phyloP scores from a whole-genome alignment of 2,888 invertebrate species.

The Dione vanillae region DNA sequence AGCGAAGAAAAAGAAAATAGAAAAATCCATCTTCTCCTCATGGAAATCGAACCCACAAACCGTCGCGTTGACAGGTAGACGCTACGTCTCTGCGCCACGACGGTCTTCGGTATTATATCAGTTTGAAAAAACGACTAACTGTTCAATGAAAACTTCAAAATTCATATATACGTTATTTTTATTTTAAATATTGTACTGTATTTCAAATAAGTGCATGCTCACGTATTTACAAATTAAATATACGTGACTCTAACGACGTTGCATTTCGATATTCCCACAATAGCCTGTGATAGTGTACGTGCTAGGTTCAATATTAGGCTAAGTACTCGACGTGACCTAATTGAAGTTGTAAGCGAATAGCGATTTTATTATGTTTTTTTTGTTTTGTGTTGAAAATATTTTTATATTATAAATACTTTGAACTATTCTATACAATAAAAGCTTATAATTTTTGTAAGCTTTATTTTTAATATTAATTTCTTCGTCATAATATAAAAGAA shows the following conservation, averaged over 20 bases:
- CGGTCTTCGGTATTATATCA: too few species aligned
- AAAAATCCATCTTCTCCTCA: too few species aligned
- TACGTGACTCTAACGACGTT: conserved; percentile 26
- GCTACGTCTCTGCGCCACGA: too few species aligned
- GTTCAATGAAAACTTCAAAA: not conserved
- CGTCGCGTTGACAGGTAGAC: too few species aligned
- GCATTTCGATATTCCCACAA: conserved; percentile 35
- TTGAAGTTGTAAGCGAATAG: not conserved
- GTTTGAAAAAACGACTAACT: too few species aligned
- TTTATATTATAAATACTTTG: not conserved
- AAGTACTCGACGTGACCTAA: conserved; percentile 35
- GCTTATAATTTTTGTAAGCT: too few species aligned
- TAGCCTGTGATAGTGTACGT: conserved; percentile 37
- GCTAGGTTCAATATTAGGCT: conserved; percentile 41
- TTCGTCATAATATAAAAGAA: not conserved
- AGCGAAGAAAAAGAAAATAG: too few species aligned
- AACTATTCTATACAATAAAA: not conserved
- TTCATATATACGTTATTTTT: not conserved
- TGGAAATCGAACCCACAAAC: too few species aligned
- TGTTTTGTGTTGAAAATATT: not conserved
- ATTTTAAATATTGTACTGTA: conserved; percentile 7
- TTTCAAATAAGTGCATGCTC: conserved; percentile 17
- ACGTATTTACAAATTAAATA: conserved; percentile 16
- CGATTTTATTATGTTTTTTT: conserved; percentile 6
- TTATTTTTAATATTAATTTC: not conserved